These are phyloP conservation scores for Unio pictorum DNA, from an alignment of 2,888 invertebrate genomes.

Conservation along the genomic window DNA sequence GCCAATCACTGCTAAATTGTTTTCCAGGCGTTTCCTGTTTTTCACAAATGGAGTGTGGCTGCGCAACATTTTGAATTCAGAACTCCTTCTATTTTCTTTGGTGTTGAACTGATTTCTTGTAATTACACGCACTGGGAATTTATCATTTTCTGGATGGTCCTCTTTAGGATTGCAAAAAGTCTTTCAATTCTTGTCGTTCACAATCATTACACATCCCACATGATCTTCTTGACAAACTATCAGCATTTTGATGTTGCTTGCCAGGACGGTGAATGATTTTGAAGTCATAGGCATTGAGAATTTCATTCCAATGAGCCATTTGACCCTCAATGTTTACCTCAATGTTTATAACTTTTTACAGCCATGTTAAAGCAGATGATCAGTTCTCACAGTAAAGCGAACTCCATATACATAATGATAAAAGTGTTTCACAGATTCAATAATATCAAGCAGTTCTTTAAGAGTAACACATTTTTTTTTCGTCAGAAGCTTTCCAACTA, in stretches of 20 bases:
- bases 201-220: constrained; percentile 5
- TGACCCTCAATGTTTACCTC: constrained; percentile 8
- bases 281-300: constrained; percentile 3
- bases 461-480: not conserved
- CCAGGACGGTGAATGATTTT: constrained; percentile 1
- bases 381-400: not conserved
- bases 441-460: not conserved
- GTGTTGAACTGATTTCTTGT: too few species aligned
- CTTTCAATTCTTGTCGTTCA: not conserved
- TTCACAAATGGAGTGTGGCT: too few species aligned
- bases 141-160: too few species aligned
- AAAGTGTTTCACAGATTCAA: constrained; percentile 2
- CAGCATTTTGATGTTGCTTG: constrained; percentile 1
- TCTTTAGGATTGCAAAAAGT: too few species aligned
- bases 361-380: constrained; percentile 6
- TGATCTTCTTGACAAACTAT: not conserved
- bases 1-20: too few species aligned
- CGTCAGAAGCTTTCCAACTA: too few species aligned
- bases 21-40: too few species aligned
- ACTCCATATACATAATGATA: constrained; percentile 4
- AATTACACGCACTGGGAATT: too few species aligned
- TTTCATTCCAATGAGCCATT: constrained; percentile 8
- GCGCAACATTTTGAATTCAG: too few species aligned
- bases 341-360: constrained; percentile 3
- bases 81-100: too few species aligned